A percentile compares a stretch with the other conserved stretches of the same genome.
Conservation (phyloP, 2,888 invertebrate species). For the Dorcus parallelipipedus region DNA sequence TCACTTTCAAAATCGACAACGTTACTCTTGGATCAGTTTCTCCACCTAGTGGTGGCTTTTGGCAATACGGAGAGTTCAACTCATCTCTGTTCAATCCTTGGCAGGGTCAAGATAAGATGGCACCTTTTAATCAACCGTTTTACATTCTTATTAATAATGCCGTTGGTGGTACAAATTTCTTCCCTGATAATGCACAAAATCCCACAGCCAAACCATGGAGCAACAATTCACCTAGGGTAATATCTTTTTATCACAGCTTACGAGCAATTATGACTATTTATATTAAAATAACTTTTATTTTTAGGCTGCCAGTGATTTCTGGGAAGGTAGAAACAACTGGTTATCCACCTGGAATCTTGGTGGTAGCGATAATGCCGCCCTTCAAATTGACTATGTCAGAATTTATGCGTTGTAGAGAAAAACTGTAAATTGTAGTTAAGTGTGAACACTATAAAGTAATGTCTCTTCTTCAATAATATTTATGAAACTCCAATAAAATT, state of each 20-base stretch:
- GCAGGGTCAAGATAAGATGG: conserved; percentile 57
- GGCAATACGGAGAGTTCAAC: conserved; percentile 56
- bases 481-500: too few relatives aligned
- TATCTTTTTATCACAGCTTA: conserved; percentile 12
- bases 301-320: conserved; percentile 59
- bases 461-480: too few relatives aligned
- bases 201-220: conserved; percentile 60
- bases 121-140: conserved; percentile 67
- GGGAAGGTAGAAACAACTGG: conserved; percentile 57
- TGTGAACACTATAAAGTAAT: too few relatives aligned
- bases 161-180: conserved; percentile 65
- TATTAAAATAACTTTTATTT: conserved; percentile 3
- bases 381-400: conserved; percentile 66
- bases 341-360: conserved; percentile 57
- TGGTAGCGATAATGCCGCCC: conserved; percentile 52
- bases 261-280: not conserved
- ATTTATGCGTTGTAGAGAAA: conserved; percentile 52
- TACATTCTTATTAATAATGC: conserved; percentile 65
- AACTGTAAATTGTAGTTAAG: too few relatives aligned
- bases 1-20: conserved; percentile 55
- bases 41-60: conserved; percentile 61
- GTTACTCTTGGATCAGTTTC: conserved; percentile 52
- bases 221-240: conserved; percentile 55
- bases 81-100: conserved; percentile 56
- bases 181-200: conserved; percentile 59